phyloP scores from a whole-genome alignment of 2,797 vertebrate species.

The Sebastes umbrosus region DNA sequence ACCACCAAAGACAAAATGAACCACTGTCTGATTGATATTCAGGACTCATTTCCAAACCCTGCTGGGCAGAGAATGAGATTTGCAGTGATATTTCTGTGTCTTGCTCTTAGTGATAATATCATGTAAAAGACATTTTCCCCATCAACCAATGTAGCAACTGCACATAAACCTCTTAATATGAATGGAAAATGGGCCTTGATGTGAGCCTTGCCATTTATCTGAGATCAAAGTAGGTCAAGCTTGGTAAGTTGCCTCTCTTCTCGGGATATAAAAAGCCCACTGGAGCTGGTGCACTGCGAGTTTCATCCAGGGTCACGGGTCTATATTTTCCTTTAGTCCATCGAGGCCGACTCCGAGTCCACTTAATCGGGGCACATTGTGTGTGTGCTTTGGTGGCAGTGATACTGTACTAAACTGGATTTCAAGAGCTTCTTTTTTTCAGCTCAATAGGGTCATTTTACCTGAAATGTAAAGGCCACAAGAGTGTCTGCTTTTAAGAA shows the following conservation, averaged over 20 bases:
- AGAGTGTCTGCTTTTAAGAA: background rate
- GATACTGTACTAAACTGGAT: background rate
- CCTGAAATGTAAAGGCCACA: background rate
- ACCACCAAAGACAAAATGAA: background rate
- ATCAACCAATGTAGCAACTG: background rate
- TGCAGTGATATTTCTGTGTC: background rate
- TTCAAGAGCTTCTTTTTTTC: constrained; percentile 3
- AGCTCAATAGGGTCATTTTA: background rate
- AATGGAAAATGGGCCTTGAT: constrained; percentile 5
- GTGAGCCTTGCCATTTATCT: constrained; percentile 35
- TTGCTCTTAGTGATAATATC: background rate
- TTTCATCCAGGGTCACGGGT: constrained; percentile 33
- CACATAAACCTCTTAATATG: background rate
- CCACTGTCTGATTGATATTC: background rate
- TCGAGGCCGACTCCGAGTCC: background rate
- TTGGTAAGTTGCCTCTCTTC: constrained; percentile 33
- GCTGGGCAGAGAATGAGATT: background rate
- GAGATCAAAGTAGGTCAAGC: constrained; percentile 70
- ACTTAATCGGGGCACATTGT: background rate
- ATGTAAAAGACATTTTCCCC: background rate
- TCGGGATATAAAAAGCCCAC: constrained; percentile 63
- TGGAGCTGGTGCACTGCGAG: constrained; percentile 16
- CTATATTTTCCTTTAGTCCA: constrained; percentile 9
- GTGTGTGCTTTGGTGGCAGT: background rate
- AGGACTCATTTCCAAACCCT: background rate